Conservation (phyloP, 2,888 invertebrate genomes). For the Trissolcus japonicus region DNA sequence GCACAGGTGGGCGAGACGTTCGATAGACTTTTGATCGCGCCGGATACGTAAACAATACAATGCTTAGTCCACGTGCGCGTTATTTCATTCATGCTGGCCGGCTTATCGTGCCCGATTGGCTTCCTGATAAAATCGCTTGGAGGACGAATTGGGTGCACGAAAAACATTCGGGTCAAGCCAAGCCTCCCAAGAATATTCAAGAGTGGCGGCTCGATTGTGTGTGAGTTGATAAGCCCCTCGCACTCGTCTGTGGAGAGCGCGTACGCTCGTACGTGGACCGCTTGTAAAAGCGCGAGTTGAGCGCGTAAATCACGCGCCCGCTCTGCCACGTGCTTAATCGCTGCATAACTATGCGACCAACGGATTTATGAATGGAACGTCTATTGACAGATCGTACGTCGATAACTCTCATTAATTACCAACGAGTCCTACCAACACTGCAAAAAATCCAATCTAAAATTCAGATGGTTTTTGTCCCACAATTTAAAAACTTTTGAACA, state of each 20-base stretch:
- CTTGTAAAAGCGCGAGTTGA: constrained; percentile 42
- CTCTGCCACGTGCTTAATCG: constrained; percentile 65
- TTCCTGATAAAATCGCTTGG: neutral
- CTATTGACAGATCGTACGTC: constrained; percentile 70
- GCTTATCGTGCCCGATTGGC: neutral
- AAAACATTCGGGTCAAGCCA: neutral
- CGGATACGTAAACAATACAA: constrained; percentile 51
- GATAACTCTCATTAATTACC: constrained; percentile 58
- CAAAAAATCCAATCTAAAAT: too few species aligned
- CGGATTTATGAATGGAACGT: constrained; percentile 70
- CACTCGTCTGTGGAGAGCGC: too few species aligned
- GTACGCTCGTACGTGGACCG: constrained; percentile 31
- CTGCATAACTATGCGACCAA: constrained; percentile 65
- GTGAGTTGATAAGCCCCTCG: too few species aligned
- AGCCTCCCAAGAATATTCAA: constrained; percentile 13
- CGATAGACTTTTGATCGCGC: constrained; percentile 52
- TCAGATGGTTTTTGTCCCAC: too few species aligned
- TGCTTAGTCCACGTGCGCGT: constrained; percentile 39
- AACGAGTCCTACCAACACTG: constrained; percentile 16
- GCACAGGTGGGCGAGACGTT: constrained; percentile 53
- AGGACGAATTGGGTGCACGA: too few species aligned
- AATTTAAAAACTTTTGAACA: too few species aligned
- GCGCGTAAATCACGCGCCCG: constrained; percentile 46
- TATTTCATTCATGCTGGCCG: constrained; percentile 25
- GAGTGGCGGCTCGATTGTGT: neutral